Base-by-base conservation (phyloP, 1,140 invertebrate genomes). In the Aphidius gifuensis region DNA sequence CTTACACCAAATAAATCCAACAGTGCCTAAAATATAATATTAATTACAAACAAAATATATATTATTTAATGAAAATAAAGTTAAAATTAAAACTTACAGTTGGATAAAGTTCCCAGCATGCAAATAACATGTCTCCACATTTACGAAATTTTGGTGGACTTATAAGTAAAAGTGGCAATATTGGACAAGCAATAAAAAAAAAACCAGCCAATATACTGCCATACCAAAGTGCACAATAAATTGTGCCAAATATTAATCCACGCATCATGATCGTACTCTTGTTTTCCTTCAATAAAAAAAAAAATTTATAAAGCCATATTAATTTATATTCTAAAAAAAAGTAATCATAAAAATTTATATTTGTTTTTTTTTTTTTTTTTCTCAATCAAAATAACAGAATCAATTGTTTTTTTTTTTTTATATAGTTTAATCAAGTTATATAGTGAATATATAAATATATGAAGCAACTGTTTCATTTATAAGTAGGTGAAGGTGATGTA, bases 71-170 rank as follows among this genome's bases (percentile, higher is more conserved):
- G 1, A 1, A 32, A 56, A 38, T 50, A 44, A 44, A 44, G 4
- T 32, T 9, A 38, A 58, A 58, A 58, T 4, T 45, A n/a, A 47
- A 5, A 83, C 85, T 87, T 83, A 92, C 90, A 66, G 89, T 85
- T 57, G 90, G 88, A 81, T 90, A 92, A 53, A 90, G 82, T 78
- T 92, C 90, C 90, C 90, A 92, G 63, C 87, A 85, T 0, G 87
- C 87, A 68, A 91, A 88, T 23, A 91, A 73, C 44, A 86, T 78
- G 69, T 91, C 90, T 4, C 85, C 87, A 16, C 84, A 73, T 72
- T 82, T 85, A 71, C 90, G 81, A 75, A 87, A 91, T 59, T 80
- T 74, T 53, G 80, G 78, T 60, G 89, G 87, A 69, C 83, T 86
- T 57, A 91, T 69, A 47, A 92, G 78, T 55, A 91, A 75, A n/a